phyloP scores from a whole-genome alignment of 1,140 invertebrate genomes.

The Trichomalopsis sarcophagae region DNA sequence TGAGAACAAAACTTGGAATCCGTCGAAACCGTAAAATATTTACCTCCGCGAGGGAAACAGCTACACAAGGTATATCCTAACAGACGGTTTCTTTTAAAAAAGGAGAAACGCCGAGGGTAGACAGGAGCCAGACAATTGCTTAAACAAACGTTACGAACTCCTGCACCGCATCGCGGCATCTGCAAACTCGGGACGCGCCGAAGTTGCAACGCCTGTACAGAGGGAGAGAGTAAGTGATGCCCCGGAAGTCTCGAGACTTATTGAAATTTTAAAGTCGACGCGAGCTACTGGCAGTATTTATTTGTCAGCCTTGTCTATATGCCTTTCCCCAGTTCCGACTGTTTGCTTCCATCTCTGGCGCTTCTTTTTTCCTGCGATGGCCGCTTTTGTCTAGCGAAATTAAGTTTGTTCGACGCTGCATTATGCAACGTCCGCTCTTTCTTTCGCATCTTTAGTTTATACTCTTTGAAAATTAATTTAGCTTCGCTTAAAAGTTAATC shows the following conservation, averaged over 20 bases:
- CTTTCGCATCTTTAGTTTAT: too few species aligned
- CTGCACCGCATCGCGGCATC: background rate
- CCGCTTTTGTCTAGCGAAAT: background rate
- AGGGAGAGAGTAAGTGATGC: constrained; percentile 17
- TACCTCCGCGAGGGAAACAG: background rate
- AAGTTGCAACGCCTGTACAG: background rate
- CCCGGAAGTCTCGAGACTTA: constrained; percentile 23
- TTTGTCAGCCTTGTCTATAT: background rate
- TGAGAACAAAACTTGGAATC: background rate
- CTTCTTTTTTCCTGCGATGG: background rate
- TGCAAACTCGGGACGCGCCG: background rate
- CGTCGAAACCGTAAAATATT: background rate
- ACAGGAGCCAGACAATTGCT: constrained; percentile 25
- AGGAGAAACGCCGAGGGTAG: background rate
- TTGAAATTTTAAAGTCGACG: constrained; percentile 44
- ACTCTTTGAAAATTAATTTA: too few species aligned
- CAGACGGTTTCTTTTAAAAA: background rate
- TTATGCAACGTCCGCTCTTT: too few species aligned
- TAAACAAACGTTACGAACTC: constrained; percentile 16
- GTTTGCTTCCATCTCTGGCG: background rate
- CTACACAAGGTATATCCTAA: background rate
- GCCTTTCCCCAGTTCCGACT: background rate
- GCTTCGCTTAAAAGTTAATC: too few species aligned
- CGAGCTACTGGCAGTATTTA: background rate
- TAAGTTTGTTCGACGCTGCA: background rate